Conservation (phyloP, 2,113 vertebrate species). For the Periophthalmodon schlosseri region DNA sequence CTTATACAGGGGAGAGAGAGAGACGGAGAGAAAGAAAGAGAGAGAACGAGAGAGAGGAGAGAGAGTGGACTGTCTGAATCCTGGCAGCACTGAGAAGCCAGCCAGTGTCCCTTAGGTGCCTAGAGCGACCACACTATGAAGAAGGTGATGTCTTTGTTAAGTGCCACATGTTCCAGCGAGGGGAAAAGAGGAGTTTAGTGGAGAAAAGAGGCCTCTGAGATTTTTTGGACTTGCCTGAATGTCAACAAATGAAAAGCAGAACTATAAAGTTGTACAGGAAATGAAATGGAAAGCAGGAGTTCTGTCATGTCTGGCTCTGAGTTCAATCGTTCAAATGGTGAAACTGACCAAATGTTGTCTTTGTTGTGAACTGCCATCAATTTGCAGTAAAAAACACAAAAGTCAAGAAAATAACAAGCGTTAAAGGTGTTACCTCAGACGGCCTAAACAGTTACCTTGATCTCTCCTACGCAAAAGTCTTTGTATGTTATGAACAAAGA, state of each 20-base stretch:
- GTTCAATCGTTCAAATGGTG: neutral
- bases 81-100: conserved; percentile 70
- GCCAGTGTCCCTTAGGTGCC: conserved; percentile 69
- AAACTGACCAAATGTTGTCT: neutral
- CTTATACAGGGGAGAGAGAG: conserved; percentile 41
- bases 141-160: conserved; percentile 75
- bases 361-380: neutral
- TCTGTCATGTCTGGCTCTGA: neutral
- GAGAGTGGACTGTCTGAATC: conserved; percentile 73
- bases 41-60: neutral
- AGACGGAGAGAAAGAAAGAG: neutral
- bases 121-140: conserved; percentile 64
- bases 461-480: neutral
- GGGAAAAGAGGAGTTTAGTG: conserved; percentile 28
- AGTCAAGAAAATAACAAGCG: neutral
- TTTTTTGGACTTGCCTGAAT: conserved; percentile 29
- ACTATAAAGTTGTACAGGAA: conserved; percentile 9
- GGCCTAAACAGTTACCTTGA: conserved; percentile 1
- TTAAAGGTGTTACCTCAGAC: conserved; percentile 6
- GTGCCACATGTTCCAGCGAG: conserved; percentile 59
- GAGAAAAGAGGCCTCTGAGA: conserved; percentile 38
- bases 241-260: conserved; percentile 32
- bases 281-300: neutral
- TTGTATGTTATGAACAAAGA: neutral
- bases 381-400: neutral